These are phyloP conservation scores for Drosophila atripex DNA, from an alignment of 2,888 invertebrate species.

Conservation along the genomic window DNA sequence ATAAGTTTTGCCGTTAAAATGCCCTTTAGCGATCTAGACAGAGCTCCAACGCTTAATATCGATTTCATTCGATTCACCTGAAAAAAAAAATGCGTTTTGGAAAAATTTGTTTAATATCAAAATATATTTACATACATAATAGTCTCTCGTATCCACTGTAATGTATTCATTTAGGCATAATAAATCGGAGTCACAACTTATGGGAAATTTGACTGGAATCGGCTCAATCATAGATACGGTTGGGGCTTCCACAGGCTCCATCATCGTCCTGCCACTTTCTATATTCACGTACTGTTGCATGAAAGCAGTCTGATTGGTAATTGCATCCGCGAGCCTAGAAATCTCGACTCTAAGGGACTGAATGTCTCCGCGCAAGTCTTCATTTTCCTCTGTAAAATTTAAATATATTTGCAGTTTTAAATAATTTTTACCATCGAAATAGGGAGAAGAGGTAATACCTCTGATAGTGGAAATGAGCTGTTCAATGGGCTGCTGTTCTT, in stretches of 20 bases:
- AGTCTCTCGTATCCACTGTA: background rate
- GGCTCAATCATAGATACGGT: background rate
- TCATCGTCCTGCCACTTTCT: background rate
- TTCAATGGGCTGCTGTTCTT: background rate
- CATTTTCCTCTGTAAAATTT: background rate
- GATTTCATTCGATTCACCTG: constrained; percentile 1
- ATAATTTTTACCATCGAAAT: background rate
- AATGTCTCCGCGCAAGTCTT: background rate
- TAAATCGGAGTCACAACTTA: background rate
- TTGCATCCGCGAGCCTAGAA: background rate
- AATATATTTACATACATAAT: background rate
- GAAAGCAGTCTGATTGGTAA: background rate
- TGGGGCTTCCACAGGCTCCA: background rate
- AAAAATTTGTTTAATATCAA: background rate
- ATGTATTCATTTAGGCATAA: background rate
- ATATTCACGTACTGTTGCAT: background rate
- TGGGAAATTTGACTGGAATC: background rate
- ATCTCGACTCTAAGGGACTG: background rate
- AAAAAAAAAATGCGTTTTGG: background rate
- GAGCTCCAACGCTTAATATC: background rate
- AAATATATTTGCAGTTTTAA: background rate
- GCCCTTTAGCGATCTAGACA: background rate
- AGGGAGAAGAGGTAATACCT: background rate
- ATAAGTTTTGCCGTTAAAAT: background rate
- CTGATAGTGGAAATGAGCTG: background rate